Evolutionary conservation across 2,797 vertebrate species (phyloP).

Genomic region (Clarias fuscus): DNA sequence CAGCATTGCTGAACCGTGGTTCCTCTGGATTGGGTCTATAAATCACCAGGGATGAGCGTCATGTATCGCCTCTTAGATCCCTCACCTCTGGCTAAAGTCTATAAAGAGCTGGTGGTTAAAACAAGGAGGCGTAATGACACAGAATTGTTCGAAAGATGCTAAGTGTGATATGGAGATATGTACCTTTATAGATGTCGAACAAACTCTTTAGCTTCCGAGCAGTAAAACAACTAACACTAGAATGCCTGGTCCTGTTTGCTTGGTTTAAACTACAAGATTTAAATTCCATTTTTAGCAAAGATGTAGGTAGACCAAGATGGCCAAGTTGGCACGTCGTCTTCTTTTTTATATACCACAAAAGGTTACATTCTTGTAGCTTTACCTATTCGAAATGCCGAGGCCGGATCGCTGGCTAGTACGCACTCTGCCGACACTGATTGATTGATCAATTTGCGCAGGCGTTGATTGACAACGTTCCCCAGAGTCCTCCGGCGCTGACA

Average conservation of each 20-base stretch:
- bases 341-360: neutral
- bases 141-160: neutral
- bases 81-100: conserved; percentile 8
- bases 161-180: neutral
- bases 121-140: neutral
- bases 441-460: conserved; percentile 37
- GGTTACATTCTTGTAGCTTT: neutral
- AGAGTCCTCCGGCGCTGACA: conserved; percentile 35
- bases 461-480: conserved; percentile 47
- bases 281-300: neutral
- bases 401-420: conserved; percentile 34
- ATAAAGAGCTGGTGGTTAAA: neutral
- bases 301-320: neutral
- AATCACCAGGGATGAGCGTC: conserved; percentile 37
- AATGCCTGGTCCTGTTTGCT: no score
- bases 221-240: neutral
- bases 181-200: neutral
- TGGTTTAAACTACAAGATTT: neutral
- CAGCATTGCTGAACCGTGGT: conserved; percentile 37
- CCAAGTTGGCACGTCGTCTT: neutral
- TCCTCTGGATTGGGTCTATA: conserved; percentile 26
- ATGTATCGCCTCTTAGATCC: neutral
- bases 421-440: conserved; percentile 26
- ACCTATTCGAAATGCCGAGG: neutral
- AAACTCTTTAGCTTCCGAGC: neutral